Base-by-base conservation (phyloP, 2,888 invertebrate species). In the Scaeva pyrastri region DNA sequence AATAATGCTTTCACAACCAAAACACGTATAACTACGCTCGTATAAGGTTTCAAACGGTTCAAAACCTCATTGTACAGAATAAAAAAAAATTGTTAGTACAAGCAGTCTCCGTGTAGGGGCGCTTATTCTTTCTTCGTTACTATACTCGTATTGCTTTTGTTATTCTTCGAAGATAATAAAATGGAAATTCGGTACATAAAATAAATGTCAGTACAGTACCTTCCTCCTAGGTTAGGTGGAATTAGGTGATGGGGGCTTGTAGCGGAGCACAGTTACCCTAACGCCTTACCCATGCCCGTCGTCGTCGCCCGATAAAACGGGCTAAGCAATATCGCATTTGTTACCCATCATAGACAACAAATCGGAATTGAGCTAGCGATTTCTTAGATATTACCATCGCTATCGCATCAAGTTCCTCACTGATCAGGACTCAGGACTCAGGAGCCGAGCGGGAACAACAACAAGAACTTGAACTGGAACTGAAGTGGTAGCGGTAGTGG, bases 121-220 rank as follows among this genome's bases (percentile, higher is more conserved):
- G 80, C 56, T 68, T 39, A 39, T 39, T 48, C 68, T 84, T 41
- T 48, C 81, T 19, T 62, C 23, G 62, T 48, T 73, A 82, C 82
- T 76, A 5, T 31, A 31, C 8, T 1, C 31, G n/a, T 31, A 76
- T 73, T 73, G 58, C 86, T 76, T 71, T 78, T 78, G 82, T 82
- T 78, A 86, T 86, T 70, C 77, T 82, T 80, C 74, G 71, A 75
- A 86, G 86, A 86, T 86, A 86, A 86, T 86, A 86, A 86, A 86
- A 86, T 86, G 86, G 86, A 82, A 86, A 74, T 86, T 86, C 43
- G 43, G 68, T 78, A 77, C 77, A 82, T 86, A 78, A 82, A 86
- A 86, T 82, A 86, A 81, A 85, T 85, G 75, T 76, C 68, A 81
- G 39, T 21, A 36, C 68, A 81, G 39, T 21, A 36, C 43, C 43